These are phyloP conservation scores for Nymphalis urticae DNA, from an alignment of 2,888 invertebrate genomes.

Conservation along the genomic window DNA sequence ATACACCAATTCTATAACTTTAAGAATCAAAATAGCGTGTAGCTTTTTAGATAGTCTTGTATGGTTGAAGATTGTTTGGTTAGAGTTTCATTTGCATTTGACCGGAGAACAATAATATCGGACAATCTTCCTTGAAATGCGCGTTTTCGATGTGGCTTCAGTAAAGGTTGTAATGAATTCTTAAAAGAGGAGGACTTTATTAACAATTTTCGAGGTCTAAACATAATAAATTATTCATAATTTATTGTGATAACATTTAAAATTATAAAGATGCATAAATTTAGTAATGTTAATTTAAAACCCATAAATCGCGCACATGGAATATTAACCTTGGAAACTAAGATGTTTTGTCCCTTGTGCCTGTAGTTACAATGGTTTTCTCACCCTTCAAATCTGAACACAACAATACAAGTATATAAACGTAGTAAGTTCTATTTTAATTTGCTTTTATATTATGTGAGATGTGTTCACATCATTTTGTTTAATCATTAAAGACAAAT, in stretches of 20 bases:
- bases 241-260: not conserved
- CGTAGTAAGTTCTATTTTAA: too few species aligned
- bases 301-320: too few species aligned
- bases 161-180: slow-evolving; percentile 26
- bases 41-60: slow-evolving; percentile 1
- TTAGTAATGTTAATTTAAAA: too few species aligned
- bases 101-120: slow-evolving; percentile 59
- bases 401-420: too few species aligned
- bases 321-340: too few species aligned
- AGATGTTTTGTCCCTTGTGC: too few species aligned
- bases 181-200: slow-evolving; percentile 14
- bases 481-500: too few species aligned
- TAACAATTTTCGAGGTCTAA: not conserved
- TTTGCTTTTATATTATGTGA: too few species aligned
- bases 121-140: slow-evolving; percentile 39
- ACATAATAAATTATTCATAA: not conserved
- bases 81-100: slow-evolving; percentile 60
- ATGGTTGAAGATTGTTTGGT: slow-evolving; percentile 27
- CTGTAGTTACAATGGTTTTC: too few species aligned
- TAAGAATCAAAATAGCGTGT: slow-evolving; percentile 26
- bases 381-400: too few species aligned
- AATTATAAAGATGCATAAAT: too few species aligned
- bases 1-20: not conserved
- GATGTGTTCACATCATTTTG: too few species aligned
- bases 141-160: slow-evolving; percentile 27